Conservation (phyloP, 2,797 vertebrate species). For the Pantherophis vulpinus region DNA sequence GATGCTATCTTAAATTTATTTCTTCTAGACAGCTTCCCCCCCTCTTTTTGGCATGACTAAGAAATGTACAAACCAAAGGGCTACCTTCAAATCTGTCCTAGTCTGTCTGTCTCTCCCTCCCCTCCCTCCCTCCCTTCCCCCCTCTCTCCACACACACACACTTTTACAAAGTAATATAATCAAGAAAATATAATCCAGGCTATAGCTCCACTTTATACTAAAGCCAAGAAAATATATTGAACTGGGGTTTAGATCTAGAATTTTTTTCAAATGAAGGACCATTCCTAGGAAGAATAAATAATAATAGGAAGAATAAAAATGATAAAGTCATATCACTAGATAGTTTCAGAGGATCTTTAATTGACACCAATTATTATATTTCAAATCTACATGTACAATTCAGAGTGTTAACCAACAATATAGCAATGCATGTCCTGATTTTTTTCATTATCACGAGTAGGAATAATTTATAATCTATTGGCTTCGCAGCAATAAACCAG, state of each 20-base stretch:
- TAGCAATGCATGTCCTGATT: background rate
- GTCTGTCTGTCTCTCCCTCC: background rate
- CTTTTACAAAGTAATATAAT: background rate
- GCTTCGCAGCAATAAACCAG: background rate
- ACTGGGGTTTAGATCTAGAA: background rate
- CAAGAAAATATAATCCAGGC: background rate
- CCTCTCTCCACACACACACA: background rate
- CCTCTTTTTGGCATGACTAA: background rate
- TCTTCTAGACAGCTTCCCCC: background rate
- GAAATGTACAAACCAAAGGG: background rate
- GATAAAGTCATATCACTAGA: background rate
- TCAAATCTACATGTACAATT: background rate
- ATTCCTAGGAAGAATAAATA: background rate
- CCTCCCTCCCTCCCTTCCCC: background rate
- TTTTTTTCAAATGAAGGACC: background rate
- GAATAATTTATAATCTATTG: background rate
- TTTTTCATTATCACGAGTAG: background rate
- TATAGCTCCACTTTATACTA: background rate
- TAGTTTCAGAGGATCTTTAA: background rate
- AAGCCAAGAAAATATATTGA: background rate
- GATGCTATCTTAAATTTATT: slow-evolving; percentile 1
- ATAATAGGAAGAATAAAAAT: background rate
- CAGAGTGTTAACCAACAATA: background rate
- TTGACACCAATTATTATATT: background rate
- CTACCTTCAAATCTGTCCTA: background rate